Conservation (phyloP, 1,140 invertebrate species). For the Calliopsis andreniformis region DNA sequence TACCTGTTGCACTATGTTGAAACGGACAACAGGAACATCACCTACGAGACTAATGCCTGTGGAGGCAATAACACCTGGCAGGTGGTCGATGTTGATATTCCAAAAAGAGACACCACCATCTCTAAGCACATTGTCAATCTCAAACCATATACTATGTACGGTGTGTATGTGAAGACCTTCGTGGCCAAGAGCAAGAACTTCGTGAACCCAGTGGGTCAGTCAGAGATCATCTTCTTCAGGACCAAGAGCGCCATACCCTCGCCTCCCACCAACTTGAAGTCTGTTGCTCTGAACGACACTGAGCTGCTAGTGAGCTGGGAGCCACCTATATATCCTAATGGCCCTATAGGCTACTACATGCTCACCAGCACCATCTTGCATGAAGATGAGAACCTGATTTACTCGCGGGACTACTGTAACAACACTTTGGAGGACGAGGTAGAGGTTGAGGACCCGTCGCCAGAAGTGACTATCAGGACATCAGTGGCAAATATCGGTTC, state of each 20-base stretch:
- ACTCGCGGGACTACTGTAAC: conserved; percentile 83
- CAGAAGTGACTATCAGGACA: conserved; percentile 56
- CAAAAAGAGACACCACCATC: conserved; percentile 46
- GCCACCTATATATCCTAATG: conserved; percentile 84
- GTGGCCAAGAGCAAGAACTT: conserved; percentile 55
- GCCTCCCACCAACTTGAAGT: conserved; percentile 80
- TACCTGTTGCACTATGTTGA: conserved; percentile 84
- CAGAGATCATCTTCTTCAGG: conserved; percentile 83
- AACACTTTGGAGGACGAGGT: conserved; percentile 56
- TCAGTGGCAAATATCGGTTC: conserved; percentile 25
- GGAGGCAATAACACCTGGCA: conserved; percentile 71
- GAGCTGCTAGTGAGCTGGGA: conserved; percentile 85
- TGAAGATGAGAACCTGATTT: conserved; percentile 78
- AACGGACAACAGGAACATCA: conserved; percentile 81
- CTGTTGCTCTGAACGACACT: conserved; percentile 72
- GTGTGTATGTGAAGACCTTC: conserved; percentile 85
- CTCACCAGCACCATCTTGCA: conserved; percentile 78
- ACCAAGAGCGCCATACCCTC: conserved; percentile 84
- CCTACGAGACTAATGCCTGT: conserved; percentile 71
- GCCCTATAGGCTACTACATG: conserved; percentile 85
- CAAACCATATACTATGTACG: conserved; percentile 85
- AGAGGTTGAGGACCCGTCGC: conserved; percentile 35
- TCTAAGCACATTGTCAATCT: conserved; percentile 79
- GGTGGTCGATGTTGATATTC: conserved; percentile 69
- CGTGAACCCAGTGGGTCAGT: conserved; percentile 78